These are phyloP conservation scores for Cyanoramphus novaezelandiae DNA, from an alignment of 2,113 vertebrate genomes.

Conservation along the genomic window DNA sequence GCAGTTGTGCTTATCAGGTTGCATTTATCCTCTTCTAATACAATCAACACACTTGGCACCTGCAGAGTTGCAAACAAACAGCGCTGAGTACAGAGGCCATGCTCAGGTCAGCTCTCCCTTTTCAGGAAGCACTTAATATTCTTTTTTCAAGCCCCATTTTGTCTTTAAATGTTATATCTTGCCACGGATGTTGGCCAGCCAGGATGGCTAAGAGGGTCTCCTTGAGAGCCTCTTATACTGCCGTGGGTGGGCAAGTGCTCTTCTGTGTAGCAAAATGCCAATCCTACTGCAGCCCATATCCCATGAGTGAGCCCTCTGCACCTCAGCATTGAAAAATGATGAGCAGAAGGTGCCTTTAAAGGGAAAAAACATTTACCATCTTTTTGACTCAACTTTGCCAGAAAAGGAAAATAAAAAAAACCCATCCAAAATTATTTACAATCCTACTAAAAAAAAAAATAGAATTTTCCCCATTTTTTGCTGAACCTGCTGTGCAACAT, in stretches of 20 bases:
- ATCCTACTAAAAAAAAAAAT: not conserved
- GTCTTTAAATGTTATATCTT: not conserved
- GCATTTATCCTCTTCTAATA: not conserved
- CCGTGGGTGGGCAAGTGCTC: not conserved
- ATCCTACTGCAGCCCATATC: not conserved
- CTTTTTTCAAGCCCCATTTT: not conserved
- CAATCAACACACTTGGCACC: not conserved
- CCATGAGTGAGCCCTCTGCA: not conserved
- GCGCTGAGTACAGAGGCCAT: not conserved
- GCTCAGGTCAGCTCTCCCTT: not conserved
- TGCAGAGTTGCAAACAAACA: slow-evolving; percentile 18
- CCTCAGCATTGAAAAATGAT: not conserved
- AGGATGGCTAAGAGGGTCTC: not conserved
- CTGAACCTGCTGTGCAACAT: not conserved
- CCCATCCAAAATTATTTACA: not conserved
- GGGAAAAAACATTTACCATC: not conserved
- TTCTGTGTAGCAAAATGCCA: not conserved
- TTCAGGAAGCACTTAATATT: not conserved
- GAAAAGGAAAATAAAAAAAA: not conserved
- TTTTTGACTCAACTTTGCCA: not conserved
- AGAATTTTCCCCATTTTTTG: not conserved
- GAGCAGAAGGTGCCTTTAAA: not conserved
- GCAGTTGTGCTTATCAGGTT: not conserved
- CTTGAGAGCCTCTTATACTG: not conserved
- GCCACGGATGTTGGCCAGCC: not conserved